Conservation (phyloP, 2,888 invertebrate species). For the Cephus rjabovi region DNA sequence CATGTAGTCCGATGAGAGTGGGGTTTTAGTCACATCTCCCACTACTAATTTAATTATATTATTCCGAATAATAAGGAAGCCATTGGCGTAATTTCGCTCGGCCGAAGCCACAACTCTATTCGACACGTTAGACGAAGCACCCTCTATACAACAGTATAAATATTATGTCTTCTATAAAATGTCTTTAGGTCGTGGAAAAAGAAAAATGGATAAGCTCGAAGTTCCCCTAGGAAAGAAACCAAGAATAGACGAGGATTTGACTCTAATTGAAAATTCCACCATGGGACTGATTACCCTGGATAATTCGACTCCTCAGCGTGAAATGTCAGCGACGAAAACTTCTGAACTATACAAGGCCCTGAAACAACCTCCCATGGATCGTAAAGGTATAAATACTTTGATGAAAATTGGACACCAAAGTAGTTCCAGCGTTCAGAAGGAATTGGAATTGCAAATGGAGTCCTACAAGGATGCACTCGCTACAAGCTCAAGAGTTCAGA, state of each 20-base stretch:
- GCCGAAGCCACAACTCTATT: not conserved
- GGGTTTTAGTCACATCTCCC: no score
- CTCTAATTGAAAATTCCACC: slow-evolving; percentile 53
- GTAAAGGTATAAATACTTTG: slow-evolving; percentile 22
- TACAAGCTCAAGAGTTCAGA: not conserved
- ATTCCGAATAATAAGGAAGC: no score
- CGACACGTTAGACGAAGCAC: not conserved
- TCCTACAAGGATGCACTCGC: not conserved
- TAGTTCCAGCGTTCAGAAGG: not conserved
- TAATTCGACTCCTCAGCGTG: slow-evolving; percentile 33
- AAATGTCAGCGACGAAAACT: slow-evolving; percentile 27
- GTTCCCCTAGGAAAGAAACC: slow-evolving; percentile 42
- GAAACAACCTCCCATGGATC: slow-evolving; percentile 48
- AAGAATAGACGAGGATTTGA: slow-evolving; percentile 55
- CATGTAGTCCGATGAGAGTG: no score
- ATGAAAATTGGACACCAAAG: slow-evolving; percentile 11
- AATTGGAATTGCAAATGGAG: slow-evolving; percentile 2
- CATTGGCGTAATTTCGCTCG: no score
- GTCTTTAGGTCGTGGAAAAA: slow-evolving; percentile 56
- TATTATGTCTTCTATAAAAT: not conserved
- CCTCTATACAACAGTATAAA: not conserved
- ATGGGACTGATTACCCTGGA: slow-evolving; percentile 56
- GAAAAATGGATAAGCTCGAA: slow-evolving; percentile 51
- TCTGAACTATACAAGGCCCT: slow-evolving; percentile 55
- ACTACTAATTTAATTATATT: no score